These are phyloP conservation scores for Physeter macrocephalus DNA, from an alignment of 2,113 vertebrate genomes.

Conservation along the genomic window DNA sequence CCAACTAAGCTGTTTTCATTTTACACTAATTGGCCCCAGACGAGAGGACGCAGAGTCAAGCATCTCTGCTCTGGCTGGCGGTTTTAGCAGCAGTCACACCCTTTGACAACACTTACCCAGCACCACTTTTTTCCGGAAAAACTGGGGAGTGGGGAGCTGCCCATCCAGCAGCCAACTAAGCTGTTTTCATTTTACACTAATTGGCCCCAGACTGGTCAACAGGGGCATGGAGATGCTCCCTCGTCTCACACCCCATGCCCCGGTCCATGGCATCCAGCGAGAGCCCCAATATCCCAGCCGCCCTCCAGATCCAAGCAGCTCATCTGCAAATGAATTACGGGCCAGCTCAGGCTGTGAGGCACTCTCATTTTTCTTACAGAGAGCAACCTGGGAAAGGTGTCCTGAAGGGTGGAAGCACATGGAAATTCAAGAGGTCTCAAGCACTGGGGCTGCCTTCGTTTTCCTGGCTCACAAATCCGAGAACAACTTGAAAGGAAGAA, in stretches of 20 bases:
- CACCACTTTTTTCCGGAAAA: too few relatives aligned
- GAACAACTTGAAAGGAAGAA: neutral
- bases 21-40: too few relatives aligned
- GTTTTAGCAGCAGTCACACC: too few relatives aligned
- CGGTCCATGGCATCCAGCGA: rapidly evolving
- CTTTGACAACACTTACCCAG: too few relatives aligned
- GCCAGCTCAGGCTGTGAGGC: neutral
- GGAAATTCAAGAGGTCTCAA: neutral
- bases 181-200: too few relatives aligned
- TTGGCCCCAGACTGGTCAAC: neutral
- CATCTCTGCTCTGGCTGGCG: too few relatives aligned
- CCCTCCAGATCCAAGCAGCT: neutral
- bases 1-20: neutral
- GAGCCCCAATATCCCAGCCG: neutral
- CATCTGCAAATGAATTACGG: neutral
- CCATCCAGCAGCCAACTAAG: too few relatives aligned
- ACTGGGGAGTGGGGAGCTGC: too few relatives aligned
- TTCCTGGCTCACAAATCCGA: neutral
- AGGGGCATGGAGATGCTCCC: neutral
- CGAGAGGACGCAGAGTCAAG: too few relatives aligned
- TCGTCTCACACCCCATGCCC: neutral
- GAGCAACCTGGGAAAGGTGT: neutral
- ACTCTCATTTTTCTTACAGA: neutral
- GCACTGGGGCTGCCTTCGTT: neutral
- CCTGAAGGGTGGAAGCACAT: neutral